These are phyloP conservation scores for Acanthisitta chloris DNA, from an alignment of 2,113 vertebrate genomes.

Conservation along the genomic window DNA sequence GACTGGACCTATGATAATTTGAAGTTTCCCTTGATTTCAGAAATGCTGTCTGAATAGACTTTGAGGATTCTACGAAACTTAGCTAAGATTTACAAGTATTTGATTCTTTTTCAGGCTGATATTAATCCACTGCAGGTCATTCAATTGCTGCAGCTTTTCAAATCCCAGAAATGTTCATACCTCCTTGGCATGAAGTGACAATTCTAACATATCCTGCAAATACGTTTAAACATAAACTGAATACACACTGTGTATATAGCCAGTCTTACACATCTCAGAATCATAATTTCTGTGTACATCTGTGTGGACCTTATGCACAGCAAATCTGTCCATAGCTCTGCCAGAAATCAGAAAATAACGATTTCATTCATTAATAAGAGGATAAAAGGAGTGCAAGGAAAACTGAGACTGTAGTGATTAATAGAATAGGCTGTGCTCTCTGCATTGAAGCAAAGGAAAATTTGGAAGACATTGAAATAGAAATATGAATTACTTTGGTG, in stretches of 20 bases:
- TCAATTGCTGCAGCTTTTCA: not conserved
- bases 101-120: not conserved
- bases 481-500: not conserved
- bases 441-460: not conserved
- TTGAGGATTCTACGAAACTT: not conserved
- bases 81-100: not conserved
- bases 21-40: not conserved
- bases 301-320: not conserved
- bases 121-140: not conserved
- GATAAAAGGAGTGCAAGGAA: not conserved
- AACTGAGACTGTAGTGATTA: not conserved
- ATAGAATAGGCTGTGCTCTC: not conserved
- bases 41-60: not conserved
- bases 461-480: not conserved
- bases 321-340: not conserved
- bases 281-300: not conserved
- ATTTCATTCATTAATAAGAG: not conserved
- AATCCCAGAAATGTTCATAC: not conserved
- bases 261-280: not conserved
- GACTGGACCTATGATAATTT: not conserved
- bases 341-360: not conserved
- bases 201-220: not conserved
- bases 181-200: not conserved
- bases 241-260: fast-evolving
- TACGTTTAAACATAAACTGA: not conserved